phyloP scores from a whole-genome alignment of 2,797 vertebrate genomes.

The Emys orbicularis region DNA sequence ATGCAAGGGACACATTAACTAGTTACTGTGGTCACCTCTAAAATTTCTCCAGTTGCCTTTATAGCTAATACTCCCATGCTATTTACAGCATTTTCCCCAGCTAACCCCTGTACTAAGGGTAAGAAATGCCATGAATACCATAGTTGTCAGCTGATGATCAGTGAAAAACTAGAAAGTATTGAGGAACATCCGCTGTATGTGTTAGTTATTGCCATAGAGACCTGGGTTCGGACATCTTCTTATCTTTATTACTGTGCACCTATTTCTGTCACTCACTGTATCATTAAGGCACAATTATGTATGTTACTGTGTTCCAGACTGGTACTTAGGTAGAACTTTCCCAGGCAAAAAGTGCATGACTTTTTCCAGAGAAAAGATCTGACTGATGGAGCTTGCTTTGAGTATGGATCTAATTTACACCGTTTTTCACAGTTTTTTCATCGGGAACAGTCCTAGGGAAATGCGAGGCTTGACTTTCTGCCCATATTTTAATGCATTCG shows the following conservation, averaged over 20 bases:
- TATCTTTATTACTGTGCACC: background rate
- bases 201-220: too few species aligned
- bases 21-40: background rate
- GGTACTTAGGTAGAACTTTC: background rate
- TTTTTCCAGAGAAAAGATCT: background rate
- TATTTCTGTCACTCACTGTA: background rate
- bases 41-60: background rate
- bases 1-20: background rate
- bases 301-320: background rate
- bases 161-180: background rate
- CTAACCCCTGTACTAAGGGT: accelerated
- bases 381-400: background rate
- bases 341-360: background rate
- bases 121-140: accelerated
- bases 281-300: too few species aligned
- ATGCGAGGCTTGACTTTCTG: too few species aligned
- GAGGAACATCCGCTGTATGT: background rate
- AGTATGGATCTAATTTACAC: background rate
- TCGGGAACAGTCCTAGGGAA: too few species aligned
- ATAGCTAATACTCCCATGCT: background rate
- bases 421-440: background rate
- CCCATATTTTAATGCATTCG: background rate
- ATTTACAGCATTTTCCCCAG: accelerated
- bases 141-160: accelerated
- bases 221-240: background rate